Evolutionary conservation across 2,113 vertebrate genomes (phyloP).

Genomic region (Conger conger): DNA sequence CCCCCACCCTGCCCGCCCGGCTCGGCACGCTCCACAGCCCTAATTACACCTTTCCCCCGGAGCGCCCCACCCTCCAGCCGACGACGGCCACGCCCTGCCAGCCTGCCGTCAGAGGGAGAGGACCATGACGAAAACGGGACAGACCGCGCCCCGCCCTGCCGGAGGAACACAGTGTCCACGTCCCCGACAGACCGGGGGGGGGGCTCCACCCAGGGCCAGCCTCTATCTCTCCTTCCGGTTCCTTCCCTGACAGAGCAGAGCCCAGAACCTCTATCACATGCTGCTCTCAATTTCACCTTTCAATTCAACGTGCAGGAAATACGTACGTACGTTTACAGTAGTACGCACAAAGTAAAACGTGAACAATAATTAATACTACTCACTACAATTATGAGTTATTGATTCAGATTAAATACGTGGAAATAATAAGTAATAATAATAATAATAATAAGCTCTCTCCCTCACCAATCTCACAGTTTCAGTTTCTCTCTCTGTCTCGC

Average conservation of each 20-base stretch:
- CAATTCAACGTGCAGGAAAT: too few relatives aligned
- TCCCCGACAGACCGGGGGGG: neutral
- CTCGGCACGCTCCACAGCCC: neutral
- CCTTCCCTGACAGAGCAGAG: neutral
- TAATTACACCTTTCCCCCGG: conserved; percentile 13
- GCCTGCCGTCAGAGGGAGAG: conserved; percentile 31
- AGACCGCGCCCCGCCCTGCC: conserved; percentile 59
- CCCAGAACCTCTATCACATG: neutral
- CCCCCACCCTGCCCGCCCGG: neutral
- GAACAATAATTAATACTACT: too few relatives aligned
- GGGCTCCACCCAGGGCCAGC: neutral
- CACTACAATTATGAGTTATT: too few relatives aligned
- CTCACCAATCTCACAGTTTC: neutral
- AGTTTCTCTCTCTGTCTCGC: neutral
- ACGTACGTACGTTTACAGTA: too few relatives aligned
- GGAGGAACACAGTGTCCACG: conserved; percentile 46
- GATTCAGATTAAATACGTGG: too few relatives aligned
- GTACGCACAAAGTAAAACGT: too few relatives aligned
- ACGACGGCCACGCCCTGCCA: conserved; percentile 29
- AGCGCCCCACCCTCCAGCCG: neutral
- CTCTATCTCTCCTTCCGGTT: neutral
- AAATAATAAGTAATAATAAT: too few relatives aligned
- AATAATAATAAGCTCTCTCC: too few relatives aligned
- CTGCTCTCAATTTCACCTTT: neutral
- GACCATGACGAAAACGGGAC: conserved; percentile 45